Base-by-base conservation (phyloP, 2,113 vertebrate genomes). In the Atlantisia rogersi region DNA sequence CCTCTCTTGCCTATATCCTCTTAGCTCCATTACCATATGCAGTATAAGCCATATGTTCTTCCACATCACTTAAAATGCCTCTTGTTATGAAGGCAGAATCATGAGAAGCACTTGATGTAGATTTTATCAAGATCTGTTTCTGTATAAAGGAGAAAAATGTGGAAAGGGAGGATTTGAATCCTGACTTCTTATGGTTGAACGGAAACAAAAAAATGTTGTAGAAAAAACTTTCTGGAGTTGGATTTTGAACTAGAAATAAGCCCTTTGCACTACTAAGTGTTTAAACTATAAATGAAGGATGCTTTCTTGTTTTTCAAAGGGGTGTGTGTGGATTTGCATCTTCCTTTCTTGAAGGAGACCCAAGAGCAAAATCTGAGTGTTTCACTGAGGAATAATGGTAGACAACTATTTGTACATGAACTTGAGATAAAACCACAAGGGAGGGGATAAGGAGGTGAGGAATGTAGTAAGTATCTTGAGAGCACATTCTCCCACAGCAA, bases 271-370 rank as follows among this genome's bases (percentile, higher is more conserved):
- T 78, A 60, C 1, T 2, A 89, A 56, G 12, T 29, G 31, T 32
- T 73, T 9, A 14, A 86, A 64, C 19, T 10, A 39, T n/a, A 78
- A 91, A 42, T 24, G 14, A 42, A 56, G 15, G 11, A 74, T 2
- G 3, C 24, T 60, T 59, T 65, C 46, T 44, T 64, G 9, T 19
- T 74, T 81, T 75, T 67, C 59, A 80, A 94, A 68, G 13, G 42
- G 17, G 44, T 46, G 9, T 29, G 2, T 11, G 3, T 62, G 44
- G 26, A 48, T 75, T 81, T 77, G 13, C 60, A 60, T 53, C 21
- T 31, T 78, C 32, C 35, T 4, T 28, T 28, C 39, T 73, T 0
- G 0, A 64, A 90, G n/a, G 14, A 58, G 29, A 50, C 7, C 1
- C 6, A 73, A 82, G 15, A 53, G 15, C 26, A 42, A 87, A 71